Evolutionary conservation across 2,113 vertebrate species (phyloP).

Genomic region (Rhinolophus sinicus): DNA sequence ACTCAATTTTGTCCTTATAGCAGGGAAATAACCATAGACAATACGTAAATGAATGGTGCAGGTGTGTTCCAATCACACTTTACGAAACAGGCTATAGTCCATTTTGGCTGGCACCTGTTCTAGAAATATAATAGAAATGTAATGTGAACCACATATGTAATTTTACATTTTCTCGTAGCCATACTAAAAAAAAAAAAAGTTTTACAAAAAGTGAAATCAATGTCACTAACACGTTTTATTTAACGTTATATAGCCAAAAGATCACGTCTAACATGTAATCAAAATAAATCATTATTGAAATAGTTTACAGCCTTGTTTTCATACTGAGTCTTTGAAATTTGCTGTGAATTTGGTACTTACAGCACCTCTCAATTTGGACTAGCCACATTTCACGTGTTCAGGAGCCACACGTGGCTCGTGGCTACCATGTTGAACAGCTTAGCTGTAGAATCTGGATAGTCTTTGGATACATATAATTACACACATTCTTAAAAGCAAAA

Average conservation of each 20-base stretch:
- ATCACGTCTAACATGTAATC: background rate
- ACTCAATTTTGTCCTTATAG: background rate
- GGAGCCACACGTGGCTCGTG: background rate
- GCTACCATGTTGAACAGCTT: background rate
- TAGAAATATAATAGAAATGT: background rate
- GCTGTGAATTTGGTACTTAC: background rate
- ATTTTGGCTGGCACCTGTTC: background rate
- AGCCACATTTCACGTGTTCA: background rate
- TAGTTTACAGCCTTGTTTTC: slow-evolving; percentile 23
- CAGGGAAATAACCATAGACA: background rate
- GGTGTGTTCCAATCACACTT: background rate
- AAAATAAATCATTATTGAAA: slow-evolving; percentile 21
- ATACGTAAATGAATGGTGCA: background rate
- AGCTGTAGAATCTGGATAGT: background rate
- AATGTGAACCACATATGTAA: background rate
- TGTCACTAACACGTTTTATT: background rate
- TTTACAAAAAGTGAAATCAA: background rate
- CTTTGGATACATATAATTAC: background rate
- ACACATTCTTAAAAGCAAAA: background rate
- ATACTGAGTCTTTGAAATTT: background rate
- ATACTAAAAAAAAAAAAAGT: background rate
- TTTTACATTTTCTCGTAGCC: background rate
- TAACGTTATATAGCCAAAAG: background rate
- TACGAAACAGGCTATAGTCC: background rate
- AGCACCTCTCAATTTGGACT: background rate